A percentile compares a stretch with the other conserved stretches of the same genome.
Evolutionary conservation across 2,797 vertebrate genomes (phyloP).

Genomic region (Pangasius larnaudii): DNA sequence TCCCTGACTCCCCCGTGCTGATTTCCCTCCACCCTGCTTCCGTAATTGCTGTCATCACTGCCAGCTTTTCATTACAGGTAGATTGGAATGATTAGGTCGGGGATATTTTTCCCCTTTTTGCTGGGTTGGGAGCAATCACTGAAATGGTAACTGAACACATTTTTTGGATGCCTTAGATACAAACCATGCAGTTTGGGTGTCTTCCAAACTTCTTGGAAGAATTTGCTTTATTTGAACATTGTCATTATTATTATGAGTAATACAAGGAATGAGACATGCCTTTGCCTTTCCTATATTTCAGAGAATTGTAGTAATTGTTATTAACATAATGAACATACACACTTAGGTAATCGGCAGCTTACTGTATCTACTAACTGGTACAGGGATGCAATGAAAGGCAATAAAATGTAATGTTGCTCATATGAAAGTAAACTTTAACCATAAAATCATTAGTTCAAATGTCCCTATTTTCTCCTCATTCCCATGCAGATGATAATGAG

Average conservation of each 20-base stretch:
- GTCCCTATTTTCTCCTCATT: neutral
- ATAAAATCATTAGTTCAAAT: neutral
- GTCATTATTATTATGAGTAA: neutral
- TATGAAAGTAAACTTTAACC: neutral
- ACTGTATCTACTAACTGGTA: neutral
- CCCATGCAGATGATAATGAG: neutral
- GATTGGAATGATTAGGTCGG: constrained; percentile 83
- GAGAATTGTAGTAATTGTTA: neutral
- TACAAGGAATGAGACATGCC: neutral
- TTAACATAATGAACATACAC: neutral
- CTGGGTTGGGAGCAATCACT: constrained; percentile 7
- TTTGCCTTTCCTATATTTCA: neutral
- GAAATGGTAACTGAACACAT: constrained; percentile 8
- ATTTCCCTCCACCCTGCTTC: constrained; percentile 73
- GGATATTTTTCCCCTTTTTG: constrained; percentile 25
- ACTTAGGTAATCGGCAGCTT: neutral
- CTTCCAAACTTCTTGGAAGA: neutral
- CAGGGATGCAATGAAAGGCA: neutral
- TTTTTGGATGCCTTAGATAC: neutral
- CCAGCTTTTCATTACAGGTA: constrained; percentile 88
- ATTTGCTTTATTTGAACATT: neutral
- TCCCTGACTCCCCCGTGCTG: constrained; percentile 71
- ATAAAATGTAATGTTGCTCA: neutral
- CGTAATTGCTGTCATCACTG: constrained; percentile 84
- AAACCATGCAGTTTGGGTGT: neutral